A percentile compares a stretch with the other conserved stretches of the same genome.
These are phyloP conservation scores for Porites divaricata DNA, from an alignment of 92 coral and sea anemone species.

Conservation along the genomic window DNA sequence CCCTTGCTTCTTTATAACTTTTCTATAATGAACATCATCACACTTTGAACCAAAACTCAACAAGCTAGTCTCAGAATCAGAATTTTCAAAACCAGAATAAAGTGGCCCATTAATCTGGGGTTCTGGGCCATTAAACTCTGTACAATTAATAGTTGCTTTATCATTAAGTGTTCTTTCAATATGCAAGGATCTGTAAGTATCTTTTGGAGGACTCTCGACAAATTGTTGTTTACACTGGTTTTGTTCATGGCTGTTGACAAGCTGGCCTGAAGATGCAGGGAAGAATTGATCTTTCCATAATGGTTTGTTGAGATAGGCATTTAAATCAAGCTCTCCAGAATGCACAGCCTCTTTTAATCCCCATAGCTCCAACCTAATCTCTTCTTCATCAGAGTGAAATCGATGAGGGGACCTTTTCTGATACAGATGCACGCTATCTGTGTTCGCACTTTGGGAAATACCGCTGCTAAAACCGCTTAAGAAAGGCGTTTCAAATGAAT, in stretches of 20 bases:
- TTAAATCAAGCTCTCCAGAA: conserved; percentile 74
- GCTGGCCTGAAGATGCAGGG: background rate
- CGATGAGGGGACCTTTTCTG: background rate
- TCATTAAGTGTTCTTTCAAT: background rate
- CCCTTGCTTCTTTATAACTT: conserved; percentile 19
- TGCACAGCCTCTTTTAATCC: conserved; percentile 83
- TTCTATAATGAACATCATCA: conserved; percentile 39
- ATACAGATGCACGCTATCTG: background rate
- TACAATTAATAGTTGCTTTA: background rate
- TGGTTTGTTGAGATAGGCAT: conserved; percentile 48
- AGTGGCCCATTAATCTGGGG: conserved; percentile 93
- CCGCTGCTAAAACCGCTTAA: background rate
- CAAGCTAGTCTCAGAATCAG: conserved; percentile 79
- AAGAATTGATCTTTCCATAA: conserved; percentile 8
- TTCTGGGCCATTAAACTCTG: conserved; percentile 47
- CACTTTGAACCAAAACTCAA: conserved; percentile 60
- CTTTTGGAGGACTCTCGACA: background rate
- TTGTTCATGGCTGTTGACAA: background rate
- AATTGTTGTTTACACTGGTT: background rate
- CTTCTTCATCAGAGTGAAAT: conserved; percentile 57
- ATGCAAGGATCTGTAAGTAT: background rate
- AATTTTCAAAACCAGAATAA: conserved; percentile 87
- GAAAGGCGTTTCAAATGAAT: conserved; percentile 13
- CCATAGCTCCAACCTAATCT: conserved; percentile 80
- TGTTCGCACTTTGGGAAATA: background rate